Percentiles rank a stretch among this genome's conserved stretches.
Conservation (phyloP, 2,113 vertebrate species). For the Rana temporaria region DNA sequence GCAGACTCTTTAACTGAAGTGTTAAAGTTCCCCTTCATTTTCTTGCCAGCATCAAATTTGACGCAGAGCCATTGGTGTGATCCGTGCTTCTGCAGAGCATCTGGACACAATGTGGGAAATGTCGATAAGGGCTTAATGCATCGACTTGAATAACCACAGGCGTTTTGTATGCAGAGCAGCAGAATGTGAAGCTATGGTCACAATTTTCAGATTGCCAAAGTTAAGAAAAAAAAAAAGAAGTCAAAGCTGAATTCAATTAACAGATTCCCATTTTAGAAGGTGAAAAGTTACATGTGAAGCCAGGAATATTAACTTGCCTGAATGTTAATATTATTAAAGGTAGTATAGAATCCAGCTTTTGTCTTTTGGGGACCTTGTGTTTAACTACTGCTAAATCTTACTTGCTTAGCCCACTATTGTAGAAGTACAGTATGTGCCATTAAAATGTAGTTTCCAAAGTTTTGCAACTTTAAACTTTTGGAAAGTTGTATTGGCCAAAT, state of each 20-base stretch:
- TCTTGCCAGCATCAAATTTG: slow-evolving; percentile 12
- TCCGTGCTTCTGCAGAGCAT: slow-evolving; percentile 18
- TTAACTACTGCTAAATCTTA: slow-evolving; percentile 2
- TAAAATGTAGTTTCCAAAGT: background rate
- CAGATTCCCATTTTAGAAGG: slow-evolving; percentile 35
- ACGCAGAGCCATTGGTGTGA: slow-evolving; percentile 10
- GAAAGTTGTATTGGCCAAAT: background rate
- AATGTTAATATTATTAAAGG: slow-evolving; percentile 32
- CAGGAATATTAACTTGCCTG: slow-evolving; percentile 40
- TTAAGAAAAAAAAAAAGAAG: slow-evolving; percentile 32
- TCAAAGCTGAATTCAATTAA: slow-evolving; percentile 46
- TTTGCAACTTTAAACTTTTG: background rate
- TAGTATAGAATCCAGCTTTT: background rate
- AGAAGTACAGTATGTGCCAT: too few species aligned
- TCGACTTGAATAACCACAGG: slow-evolving; percentile 42
- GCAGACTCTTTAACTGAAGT: slow-evolving; percentile 36
- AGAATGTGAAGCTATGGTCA: slow-evolving; percentile 42
- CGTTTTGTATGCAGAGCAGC: slow-evolving; percentile 38
- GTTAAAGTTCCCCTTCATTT: slow-evolving; percentile 37
- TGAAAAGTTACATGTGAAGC: slow-evolving; percentile 2
- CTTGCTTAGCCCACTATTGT: background rate
- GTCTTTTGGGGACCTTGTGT: background rate
- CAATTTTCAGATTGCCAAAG: slow-evolving; percentile 22
- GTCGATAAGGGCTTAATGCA: slow-evolving; percentile 49
- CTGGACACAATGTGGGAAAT: slow-evolving; percentile 49